Evolutionary conservation across 2,888 invertebrate species (phyloP).

Genomic region (Chrysopilus asiliformis): DNA sequence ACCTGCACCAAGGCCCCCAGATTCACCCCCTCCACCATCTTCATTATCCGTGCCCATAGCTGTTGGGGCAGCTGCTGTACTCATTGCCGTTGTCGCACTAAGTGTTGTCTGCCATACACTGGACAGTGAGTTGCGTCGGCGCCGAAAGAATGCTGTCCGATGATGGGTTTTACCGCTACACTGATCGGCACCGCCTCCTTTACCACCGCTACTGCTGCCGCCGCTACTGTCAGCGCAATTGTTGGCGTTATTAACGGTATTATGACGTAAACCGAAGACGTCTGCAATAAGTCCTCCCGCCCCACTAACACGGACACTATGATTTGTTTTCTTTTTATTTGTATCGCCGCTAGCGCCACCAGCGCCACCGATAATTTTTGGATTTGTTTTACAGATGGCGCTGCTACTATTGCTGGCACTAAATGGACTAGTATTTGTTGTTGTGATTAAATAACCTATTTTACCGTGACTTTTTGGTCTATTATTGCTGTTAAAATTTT

Average conservation of each 20-base stretch:
- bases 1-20: slow-evolving; percentile 14
- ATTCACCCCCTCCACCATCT: slow-evolving; percentile 20
- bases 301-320: too few relatives aligned
- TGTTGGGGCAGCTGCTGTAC: slow-evolving; percentile 11
- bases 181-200: slow-evolving; percentile 10
- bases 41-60: slow-evolving; percentile 22
- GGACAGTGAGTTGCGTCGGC: slow-evolving; percentile 14
- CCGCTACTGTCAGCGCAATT: slow-evolving; percentile 17
- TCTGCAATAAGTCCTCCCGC: too few relatives aligned
- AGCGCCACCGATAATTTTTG: too few relatives aligned
- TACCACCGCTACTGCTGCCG: slow-evolving; percentile 21
- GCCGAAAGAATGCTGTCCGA: slow-evolving; percentile 13
- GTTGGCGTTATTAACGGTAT: slow-evolving; percentile 14
- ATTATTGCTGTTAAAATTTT: too few relatives aligned
- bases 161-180: slow-evolving; percentile 3
- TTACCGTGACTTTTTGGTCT: too few relatives aligned
- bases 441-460: too few relatives aligned
- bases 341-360: too few relatives aligned
- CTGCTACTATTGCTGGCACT: too few relatives aligned
- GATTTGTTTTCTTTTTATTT: too few relatives aligned
- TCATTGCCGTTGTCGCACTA: slow-evolving; percentile 16
- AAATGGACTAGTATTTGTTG: too few relatives aligned
- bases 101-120: slow-evolving; percentile 20
- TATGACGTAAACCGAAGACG: too few relatives aligned
- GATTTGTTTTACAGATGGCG: too few relatives aligned